Base-by-base conservation (phyloP, 1,140 invertebrate genomes). In the Sweltsa coloradensis region DNA sequence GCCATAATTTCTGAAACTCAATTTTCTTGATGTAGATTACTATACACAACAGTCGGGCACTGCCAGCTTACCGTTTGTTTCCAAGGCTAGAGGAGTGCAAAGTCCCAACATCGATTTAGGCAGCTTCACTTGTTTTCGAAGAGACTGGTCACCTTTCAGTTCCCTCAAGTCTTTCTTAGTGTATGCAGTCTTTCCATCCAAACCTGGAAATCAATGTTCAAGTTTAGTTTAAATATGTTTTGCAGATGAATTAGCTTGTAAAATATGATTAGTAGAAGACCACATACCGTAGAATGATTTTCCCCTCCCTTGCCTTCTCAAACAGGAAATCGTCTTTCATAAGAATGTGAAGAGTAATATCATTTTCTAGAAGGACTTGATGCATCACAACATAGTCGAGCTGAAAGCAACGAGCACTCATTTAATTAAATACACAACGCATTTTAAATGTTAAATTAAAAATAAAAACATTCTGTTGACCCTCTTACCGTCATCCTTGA, bases 331-430 rank as follows among this genome's bases (percentile, higher is more conserved):
- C 81, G 4, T 77, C 77, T 51, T 87, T 76, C 72, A 88, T 85
- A 5, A 94, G 60, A 24, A 93, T 79, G 59, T 93, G 89, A 1
- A 94, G 63, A 1, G 74, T 82, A 45, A 89, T 80, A 5, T 79
- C 84, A 56, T 81, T 81, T 60, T 91, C 84, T 36, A 85, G 67
- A 44, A 90, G 61, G 43, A 80, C 76, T 63, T 88, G 78, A 56
- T 83, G 76, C 25, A 92, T 69, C 19, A 81, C 81, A 1, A 77
- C 75, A 57, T 88, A 88, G 56, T 89, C 83, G 55, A 85, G 64
- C 76, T 86, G 68, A 53, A 69, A 57, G 58, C 50, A 47, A 47
- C 49, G 44, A 41, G 7, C 37, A 25, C 21, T 5, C 5, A 13
- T 44, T 5, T 29, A 2, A 2, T 31, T 37, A 37, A 18, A 1